Base-by-base conservation (phyloP, 92 coral and sea anemone species). In the Muricea muricata region DNA sequence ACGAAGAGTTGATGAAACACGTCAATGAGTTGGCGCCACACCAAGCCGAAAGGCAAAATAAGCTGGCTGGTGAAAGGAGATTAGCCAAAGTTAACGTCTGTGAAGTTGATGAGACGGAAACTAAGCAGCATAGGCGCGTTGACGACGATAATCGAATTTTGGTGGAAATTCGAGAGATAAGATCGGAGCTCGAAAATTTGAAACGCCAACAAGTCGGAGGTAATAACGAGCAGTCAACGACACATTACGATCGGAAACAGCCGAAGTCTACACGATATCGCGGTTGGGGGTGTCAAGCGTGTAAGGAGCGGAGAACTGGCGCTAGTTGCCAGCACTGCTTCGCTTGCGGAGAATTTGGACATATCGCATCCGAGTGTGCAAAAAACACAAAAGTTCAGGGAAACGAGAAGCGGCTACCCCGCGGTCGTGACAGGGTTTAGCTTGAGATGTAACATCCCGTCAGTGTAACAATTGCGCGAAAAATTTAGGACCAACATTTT, bases 61-160 rank as follows among this genome's bases (percentile, higher is more conserved):
- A 83, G 42, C 88, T 91, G 7, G 87, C 60, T 6, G 18, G 24
- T 15, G 60, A 91, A 39, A 87, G 84, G 25, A 88, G 91, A 21
- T 79, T 83, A 2, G 78, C 42, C 85, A 28, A 84, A 87, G 23
- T 87, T 52, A 52, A 52, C 60, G 18, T 25, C 7, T 52, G 60
- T 10, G 60, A 20, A 52, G 60, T 52, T 18, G 26, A 20, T 20
- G 60, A 52, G 60, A 4, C 60, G 21, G 20, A 13, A 25, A n/a
- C n/a, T n/a, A n/a, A n/a, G n/a, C n/a, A n/a, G n/a, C n/a, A n/a
- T n/a, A 52, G 20, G 20, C 20, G 24, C 5, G 23, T 52, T 52
- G 60, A 52, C 60, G 20, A 25, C 21, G 20, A 52, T 26, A 24
- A 52, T 4, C 60, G 20, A 52, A 52, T 52, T 52, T 10, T 52